These are phyloP conservation scores for Ancistrus triradiatus DNA, from an alignment of 2,113 vertebrate species.

Conservation along the genomic window DNA sequence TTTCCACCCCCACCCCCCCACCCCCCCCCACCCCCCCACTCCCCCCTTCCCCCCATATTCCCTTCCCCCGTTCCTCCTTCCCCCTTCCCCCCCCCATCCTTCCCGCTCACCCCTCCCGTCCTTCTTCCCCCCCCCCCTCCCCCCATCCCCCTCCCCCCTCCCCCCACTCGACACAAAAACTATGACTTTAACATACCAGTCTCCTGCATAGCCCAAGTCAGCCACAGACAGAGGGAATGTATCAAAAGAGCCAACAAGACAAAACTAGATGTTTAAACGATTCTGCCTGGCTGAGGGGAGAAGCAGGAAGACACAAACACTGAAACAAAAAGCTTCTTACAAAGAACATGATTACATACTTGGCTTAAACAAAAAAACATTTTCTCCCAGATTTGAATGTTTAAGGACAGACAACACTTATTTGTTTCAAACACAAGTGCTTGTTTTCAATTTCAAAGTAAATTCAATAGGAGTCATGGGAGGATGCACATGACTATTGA, in stretches of 20 bases:
- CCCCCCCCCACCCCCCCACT: too few relatives aligned
- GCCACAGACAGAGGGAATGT: not conserved
- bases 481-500: not conserved
- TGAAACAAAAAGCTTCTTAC: not conserved
- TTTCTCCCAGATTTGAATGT: not conserved
- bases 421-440: too few relatives aligned
- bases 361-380: too few relatives aligned
- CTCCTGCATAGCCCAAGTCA: constrained; percentile 4
- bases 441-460: too few relatives aligned
- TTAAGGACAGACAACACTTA: not conserved
- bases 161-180: too few relatives aligned
- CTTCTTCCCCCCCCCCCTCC: too few relatives aligned
- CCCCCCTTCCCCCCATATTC: too few relatives aligned
- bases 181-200: not conserved
- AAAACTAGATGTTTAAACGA: not conserved
- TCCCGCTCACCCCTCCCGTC: too few relatives aligned
- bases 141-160: too few relatives aligned
- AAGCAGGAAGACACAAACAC: not conserved
- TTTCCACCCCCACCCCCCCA: too few relatives aligned
- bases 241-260: constrained; percentile 2
- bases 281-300: not conserved
- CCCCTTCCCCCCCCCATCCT: too few relatives aligned
- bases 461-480: not conserved
- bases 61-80: too few relatives aligned
- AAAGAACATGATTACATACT: not conserved